Conservation (phyloP, 2,888 invertebrate genomes). For the Drosophila kambysellisi region DNA sequence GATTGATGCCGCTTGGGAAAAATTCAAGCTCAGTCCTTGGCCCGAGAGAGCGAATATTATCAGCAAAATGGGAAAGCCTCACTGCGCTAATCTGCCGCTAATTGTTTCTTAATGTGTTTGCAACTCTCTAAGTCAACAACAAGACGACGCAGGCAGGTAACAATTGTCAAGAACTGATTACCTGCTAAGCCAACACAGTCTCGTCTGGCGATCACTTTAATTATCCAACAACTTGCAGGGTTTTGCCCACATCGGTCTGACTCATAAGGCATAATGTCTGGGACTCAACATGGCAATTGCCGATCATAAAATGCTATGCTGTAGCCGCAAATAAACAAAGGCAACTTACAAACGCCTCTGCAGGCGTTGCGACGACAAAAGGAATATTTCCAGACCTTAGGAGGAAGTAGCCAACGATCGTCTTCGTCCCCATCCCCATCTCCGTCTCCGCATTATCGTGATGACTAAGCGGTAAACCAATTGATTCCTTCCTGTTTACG, state of each 20-base stretch:
- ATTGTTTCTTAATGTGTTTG: slow-evolving; percentile 76
- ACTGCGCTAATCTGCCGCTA: slow-evolving; percentile 70
- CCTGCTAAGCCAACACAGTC: slow-evolving; percentile 18
- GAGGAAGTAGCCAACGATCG: slow-evolving; percentile 60
- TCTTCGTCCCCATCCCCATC: slow-evolving; percentile 30
- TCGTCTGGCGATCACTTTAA: slow-evolving; percentile 46
- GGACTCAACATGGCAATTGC: slow-evolving; percentile 46
- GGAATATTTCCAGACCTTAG: slow-evolving; percentile 54
- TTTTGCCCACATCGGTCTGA: slow-evolving; percentile 48
- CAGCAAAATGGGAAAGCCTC: slow-evolving; percentile 38
- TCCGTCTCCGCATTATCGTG: slow-evolving; percentile 40
- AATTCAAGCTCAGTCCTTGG: slow-evolving; percentile 22
- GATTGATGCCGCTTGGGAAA: slow-evolving; percentile 50
- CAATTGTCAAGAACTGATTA: slow-evolving; percentile 38
- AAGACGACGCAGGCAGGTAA: slow-evolving; percentile 10
- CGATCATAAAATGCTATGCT: slow-evolving; percentile 57
- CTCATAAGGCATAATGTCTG: slow-evolving; percentile 48
- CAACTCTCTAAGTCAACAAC: slow-evolving; percentile 42
- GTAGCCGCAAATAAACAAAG: slow-evolving; percentile 24
- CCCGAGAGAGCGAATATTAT: slow-evolving; percentile 21
- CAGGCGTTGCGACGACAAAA: slow-evolving; percentile 55
- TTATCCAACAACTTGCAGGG: slow-evolving; percentile 28
- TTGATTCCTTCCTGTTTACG: slow-evolving; percentile 75
- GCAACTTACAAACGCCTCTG: slow-evolving; percentile 47
- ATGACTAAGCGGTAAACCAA: slow-evolving; percentile 78